Conservation (phyloP, 1,140 invertebrate genomes). For the Homalodisca vitripennis region DNA sequence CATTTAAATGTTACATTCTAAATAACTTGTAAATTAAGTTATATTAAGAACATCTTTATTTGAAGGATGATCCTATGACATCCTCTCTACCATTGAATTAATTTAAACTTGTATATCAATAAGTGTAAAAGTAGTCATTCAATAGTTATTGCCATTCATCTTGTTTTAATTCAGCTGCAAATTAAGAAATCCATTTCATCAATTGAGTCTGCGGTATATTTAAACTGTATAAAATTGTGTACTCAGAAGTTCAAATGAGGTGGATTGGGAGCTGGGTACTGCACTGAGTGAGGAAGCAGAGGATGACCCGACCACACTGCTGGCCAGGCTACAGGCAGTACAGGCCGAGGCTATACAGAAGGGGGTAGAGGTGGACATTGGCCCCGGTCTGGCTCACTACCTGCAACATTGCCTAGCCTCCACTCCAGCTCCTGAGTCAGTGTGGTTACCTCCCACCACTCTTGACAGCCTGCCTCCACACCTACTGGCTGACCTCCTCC, state of each 20-base stretch:
- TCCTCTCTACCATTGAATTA: too few relatives aligned
- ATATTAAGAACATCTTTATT: too few relatives aligned
- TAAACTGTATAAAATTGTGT: too few relatives aligned
- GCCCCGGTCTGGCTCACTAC: constrained; percentile 53
- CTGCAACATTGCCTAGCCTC: constrained; percentile 49
- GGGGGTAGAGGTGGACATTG: constrained; percentile 19
- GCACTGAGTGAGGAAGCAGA: constrained; percentile 59
- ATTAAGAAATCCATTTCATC: too few relatives aligned
- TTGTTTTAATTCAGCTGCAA: too few relatives aligned
- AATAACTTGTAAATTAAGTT: too few relatives aligned
- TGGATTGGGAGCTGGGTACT: constrained; percentile 58
- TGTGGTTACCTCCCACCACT: constrained; percentile 33
- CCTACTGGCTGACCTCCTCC: constrained; percentile 50
- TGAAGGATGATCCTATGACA: too few relatives aligned
- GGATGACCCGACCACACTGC: constrained; percentile 51
- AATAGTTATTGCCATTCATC: too few relatives aligned
- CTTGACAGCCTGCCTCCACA: constrained; percentile 28
- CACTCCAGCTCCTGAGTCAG: constrained; percentile 30
- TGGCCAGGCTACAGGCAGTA: constrained; percentile 48
- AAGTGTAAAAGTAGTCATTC: too few relatives aligned
- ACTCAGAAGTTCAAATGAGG: constrained; percentile 46
- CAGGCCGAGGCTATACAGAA: constrained; percentile 42
- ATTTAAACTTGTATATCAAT: too few relatives aligned
- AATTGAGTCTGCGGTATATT: too few relatives aligned
- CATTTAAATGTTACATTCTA: too few relatives aligned